Conservation (phyloP, 2,797 vertebrate species). For the Halcyon leucocephala region DNA sequence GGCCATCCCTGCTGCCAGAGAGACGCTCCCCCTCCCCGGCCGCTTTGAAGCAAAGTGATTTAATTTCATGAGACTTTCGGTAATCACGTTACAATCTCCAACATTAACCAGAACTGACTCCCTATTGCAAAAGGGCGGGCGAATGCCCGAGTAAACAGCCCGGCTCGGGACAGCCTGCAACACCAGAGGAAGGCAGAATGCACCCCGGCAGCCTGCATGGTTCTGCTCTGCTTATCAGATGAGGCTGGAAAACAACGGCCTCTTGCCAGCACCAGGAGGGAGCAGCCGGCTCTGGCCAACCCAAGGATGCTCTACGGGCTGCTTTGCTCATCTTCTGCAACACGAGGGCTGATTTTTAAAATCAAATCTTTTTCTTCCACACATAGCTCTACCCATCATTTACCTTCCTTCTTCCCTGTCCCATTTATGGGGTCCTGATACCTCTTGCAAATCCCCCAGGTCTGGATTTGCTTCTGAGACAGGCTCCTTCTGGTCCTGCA, state of each 20-base stretch:
- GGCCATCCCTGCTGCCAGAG: conserved; percentile 77
- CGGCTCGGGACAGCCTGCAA: conserved; percentile 24
- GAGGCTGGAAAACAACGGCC: conserved; percentile 14
- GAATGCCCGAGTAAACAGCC: conserved; percentile 50
- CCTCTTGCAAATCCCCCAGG: neutral
- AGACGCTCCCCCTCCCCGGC: conserved; percentile 68
- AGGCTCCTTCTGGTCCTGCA: neutral
- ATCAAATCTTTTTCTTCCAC: neutral
- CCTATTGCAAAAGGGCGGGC: conserved; percentile 54
- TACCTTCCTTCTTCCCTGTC: neutral
- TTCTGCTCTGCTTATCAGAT: conserved; percentile 28
- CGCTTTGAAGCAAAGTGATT: conserved; percentile 87
- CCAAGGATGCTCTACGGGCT: neutral
- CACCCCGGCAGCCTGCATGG: conserved; percentile 21
- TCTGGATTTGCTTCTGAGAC: neutral
- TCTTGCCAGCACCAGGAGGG: conserved; percentile 55
- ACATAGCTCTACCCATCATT: neutral
- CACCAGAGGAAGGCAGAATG: conserved; percentile 13
- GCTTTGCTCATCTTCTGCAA: neutral
- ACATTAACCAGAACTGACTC: conserved; percentile 86
- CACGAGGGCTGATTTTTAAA: neutral
- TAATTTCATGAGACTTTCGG: conserved; percentile 79
- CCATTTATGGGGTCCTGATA: neutral
- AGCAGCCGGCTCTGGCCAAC: conserved; percentile 54
- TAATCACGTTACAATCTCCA: conserved; percentile 82